Evolutionary conservation across 2,888 invertebrate species (phyloP), one percentile per base, ranked within the genome.

Genomic region (Erynnis tages): DNA sequence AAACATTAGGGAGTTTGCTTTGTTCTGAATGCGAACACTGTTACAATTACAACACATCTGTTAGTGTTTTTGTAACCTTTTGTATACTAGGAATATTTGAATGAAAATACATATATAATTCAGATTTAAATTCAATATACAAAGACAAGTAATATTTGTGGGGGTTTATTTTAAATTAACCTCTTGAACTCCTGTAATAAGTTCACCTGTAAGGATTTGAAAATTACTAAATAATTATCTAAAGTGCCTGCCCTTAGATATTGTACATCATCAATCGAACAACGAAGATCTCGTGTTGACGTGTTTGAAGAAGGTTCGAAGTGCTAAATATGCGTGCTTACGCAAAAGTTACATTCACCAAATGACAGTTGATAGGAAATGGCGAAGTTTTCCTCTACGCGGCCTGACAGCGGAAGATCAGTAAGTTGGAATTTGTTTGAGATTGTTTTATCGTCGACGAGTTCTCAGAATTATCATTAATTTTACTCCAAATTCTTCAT

Each of bases 321-420:
- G 29, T 21, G 37, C 27, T 47, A 48, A 40, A n/a, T 40, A 10
- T 47, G 10, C 38, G 14, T 46, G 37, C 32, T 38, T 35, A 47
- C 16, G 25, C 14, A 10, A 29, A 34, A 47, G 53, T 46, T 21
- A 23, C 14, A 25, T 40, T 30, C 17, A 14, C 6, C 34, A 43
- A 27, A 35, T 35, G 43, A 25, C 34, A 32, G 35, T 50, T 30
- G 43, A 37, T 16, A 35, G 16, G 16, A 37, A 50, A 50, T 43
- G 13, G 43, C 34, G 35, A 50, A 50, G 50, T 50, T 44, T 44
- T 37, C 21, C n/a, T 7, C 37, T 13, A 48, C 21, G 5, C 11
- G 14, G 10, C 29, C 35, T 50, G 43, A 35, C 19, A 34, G 41
- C 34, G 32, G 19, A 25, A 43, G 19, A 35, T 43, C 25, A 27